A percentile compares a stretch with the other conserved stretches of the same genome.
Evolutionary conservation across 1,140 invertebrate genomes (phyloP).

Genomic region (Penaeus japonicus): DNA sequence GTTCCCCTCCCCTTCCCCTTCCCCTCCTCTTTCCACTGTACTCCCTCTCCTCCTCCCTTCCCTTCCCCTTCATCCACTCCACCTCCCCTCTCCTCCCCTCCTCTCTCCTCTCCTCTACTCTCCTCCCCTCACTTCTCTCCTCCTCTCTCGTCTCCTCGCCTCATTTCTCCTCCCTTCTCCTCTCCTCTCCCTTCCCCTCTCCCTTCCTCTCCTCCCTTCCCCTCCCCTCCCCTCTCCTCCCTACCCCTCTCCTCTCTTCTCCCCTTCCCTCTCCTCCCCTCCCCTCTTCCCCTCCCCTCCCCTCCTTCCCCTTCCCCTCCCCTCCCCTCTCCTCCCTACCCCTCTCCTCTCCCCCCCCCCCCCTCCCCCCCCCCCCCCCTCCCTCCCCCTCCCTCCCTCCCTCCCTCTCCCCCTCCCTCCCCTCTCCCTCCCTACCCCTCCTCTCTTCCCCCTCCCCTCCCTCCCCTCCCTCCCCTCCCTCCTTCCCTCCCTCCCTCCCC

Average conservation of each 20-base stretch:
- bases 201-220: not conserved
- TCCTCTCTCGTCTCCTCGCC: not conserved
- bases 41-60: no score
- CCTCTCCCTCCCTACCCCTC: not conserved
- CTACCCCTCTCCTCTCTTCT: not conserved
- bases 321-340: no score
- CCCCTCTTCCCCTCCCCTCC: not conserved
- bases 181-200: not conserved
- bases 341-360: not conserved
- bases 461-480: no score
- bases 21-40: no score
- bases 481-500: not conserved
- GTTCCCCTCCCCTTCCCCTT: no score
- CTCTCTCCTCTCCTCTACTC: no score
- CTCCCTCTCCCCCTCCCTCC: not conserved
- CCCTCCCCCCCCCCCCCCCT: not conserved
- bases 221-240: not conserved
- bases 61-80: no score
- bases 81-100: no score
- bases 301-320: not conserved
- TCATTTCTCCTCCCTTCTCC: not conserved
- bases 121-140: no score
- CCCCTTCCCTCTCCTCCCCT: not conserved
- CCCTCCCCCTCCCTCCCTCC: not conserved
- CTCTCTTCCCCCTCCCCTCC: no score